These are phyloP conservation scores for Turritopsis dohrnii DNA, from an alignment of 30 jellyfish, hydroid and myxozoan genomes.

Conservation along the genomic window DNA sequence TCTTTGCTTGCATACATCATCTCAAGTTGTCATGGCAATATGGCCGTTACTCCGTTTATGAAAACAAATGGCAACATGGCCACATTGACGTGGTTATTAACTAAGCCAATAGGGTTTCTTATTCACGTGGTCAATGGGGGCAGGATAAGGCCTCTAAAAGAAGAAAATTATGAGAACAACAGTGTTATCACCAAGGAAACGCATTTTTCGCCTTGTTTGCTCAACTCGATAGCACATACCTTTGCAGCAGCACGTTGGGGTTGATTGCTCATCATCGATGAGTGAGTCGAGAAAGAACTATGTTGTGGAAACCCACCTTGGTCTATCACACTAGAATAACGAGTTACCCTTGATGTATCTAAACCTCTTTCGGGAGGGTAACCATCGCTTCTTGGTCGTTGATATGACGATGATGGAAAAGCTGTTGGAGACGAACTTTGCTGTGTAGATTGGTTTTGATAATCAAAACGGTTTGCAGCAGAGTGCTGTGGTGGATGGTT, in stretches of 20 bases:
- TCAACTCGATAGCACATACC: not conserved
- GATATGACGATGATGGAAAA: not conserved
- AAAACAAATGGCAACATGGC: not conserved
- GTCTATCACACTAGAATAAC: not conserved
- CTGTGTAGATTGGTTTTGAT: not conserved
- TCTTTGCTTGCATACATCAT: not conserved
- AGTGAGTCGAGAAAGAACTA: not conserved
- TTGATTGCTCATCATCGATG: not conserved
- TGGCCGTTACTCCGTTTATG: not conserved
- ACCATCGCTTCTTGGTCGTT: not conserved
- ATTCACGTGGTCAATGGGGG: not conserved
- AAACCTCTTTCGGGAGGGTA: not conserved
- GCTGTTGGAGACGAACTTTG: not conserved
- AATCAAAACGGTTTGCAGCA: not conserved
- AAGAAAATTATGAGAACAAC: no score
- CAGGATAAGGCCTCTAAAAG: not conserved
- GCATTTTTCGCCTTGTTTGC: no score
- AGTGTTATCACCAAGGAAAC: no score
- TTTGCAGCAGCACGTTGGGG: not conserved
- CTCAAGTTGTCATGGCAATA: not conserved
- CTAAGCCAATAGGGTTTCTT: not conserved
- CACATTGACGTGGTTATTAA: not conserved
- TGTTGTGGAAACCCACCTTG: not conserved
- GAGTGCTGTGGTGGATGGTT: not conserved
- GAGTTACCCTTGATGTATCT: no score